A percentile compares a stretch with the other conserved stretches of the same genome.
phyloP scores from a whole-genome alignment of 2,797 vertebrate species.

The Anas flavirostris region DNA sequence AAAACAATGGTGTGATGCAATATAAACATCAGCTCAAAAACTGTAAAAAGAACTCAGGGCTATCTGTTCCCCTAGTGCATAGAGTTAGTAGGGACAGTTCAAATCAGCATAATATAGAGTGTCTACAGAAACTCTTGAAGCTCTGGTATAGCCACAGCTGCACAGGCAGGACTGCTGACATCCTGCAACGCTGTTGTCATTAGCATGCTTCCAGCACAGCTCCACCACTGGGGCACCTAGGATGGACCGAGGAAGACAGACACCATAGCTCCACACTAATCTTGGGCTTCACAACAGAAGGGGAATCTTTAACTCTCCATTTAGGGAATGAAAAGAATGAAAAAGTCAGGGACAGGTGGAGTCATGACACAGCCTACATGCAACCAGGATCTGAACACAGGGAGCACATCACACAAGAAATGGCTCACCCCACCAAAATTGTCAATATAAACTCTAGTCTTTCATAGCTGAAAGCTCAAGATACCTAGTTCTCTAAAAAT shows the following conservation, averaged over 20 bases:
- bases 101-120: not conserved
- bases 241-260: not conserved
- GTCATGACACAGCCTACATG: not conserved
- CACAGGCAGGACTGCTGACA: not conserved
- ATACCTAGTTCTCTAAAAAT: not conserved
- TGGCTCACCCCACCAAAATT: not conserved
- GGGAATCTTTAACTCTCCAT: not conserved
- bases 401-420: not conserved
- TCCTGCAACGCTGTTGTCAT: rapidly evolving
- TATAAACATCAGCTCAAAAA: not conserved
- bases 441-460: not conserved
- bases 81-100: not conserved
- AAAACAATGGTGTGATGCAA: not conserved
- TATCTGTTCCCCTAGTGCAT: not conserved
- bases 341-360: not conserved
- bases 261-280: not conserved
- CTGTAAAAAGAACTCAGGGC: not conserved
- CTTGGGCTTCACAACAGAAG: not conserved
- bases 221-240: not conserved
- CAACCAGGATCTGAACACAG: not conserved
- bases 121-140: not conserved
- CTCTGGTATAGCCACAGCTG: not conserved
- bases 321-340: not conserved
- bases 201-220: not conserved
- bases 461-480: not conserved